Conservation (phyloP, 2,888 invertebrate species). For the Mesochorus sp. region DNA sequence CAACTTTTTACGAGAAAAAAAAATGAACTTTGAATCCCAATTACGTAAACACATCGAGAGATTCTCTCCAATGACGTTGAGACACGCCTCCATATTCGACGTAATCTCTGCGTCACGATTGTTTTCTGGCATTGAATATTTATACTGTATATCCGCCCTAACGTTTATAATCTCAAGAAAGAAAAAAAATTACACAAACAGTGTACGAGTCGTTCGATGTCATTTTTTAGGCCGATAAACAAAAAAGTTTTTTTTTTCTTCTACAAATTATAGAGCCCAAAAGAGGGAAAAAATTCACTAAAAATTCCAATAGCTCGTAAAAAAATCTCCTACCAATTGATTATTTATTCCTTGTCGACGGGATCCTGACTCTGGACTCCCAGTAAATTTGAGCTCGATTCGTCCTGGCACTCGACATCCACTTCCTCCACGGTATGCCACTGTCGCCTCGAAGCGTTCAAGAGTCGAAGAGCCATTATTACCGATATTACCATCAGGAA, state of each 20-base stretch:
- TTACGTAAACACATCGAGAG: slow-evolving; percentile 1
- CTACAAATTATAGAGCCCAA: too few relatives aligned
- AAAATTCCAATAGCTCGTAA: background rate
- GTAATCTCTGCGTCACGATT: slow-evolving; percentile 27
- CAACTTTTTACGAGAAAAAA: slow-evolving; percentile 14
- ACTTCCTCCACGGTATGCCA: slow-evolving; percentile 70
- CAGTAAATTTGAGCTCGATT: slow-evolving; percentile 73
- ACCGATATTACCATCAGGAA: slow-evolving; percentile 48
- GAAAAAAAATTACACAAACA: too few relatives aligned
- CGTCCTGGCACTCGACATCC: slow-evolving; percentile 71
- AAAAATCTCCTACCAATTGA: slow-evolving; percentile 20
- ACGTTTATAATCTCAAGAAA: too few relatives aligned
- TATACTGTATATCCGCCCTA: background rate
- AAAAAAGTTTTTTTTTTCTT: too few relatives aligned
- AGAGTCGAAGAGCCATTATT: slow-evolving; percentile 52
- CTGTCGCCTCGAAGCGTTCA: slow-evolving; percentile 66
- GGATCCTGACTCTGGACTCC: slow-evolving; percentile 70
- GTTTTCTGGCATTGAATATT: slow-evolving; percentile 9
- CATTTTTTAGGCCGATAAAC: too few relatives aligned
- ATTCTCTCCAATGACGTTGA: slow-evolving; percentile 11
- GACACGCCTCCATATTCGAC: slow-evolving; percentile 33
- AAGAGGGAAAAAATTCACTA: background rate
- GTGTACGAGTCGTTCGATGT: too few relatives aligned
- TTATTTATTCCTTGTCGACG: slow-evolving; percentile 74
- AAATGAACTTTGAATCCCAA: slow-evolving; percentile 19